These are phyloP conservation scores for Pangasius krempfi DNA, from an alignment of 2,797 vertebrate genomes.

Conservation along the genomic window DNA sequence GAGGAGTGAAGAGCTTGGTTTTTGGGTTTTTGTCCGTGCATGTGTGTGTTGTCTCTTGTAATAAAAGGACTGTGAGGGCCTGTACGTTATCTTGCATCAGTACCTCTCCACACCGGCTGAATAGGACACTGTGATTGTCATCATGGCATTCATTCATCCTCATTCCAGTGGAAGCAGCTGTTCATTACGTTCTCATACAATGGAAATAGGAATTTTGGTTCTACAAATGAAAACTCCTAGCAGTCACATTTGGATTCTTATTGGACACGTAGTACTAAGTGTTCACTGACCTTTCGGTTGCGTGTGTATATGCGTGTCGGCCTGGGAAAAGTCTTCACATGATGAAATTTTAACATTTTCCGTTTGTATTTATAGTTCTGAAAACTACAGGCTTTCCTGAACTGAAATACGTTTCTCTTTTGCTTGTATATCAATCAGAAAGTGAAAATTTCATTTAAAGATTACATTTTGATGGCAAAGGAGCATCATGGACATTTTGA, in stretches of 20 bases:
- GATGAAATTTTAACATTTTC: background rate
- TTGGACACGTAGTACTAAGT: background rate
- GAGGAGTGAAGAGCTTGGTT: constrained; percentile 49
- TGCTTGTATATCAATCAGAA: background rate
- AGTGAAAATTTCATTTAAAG: background rate
- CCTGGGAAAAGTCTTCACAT: background rate
- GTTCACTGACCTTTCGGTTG: background rate
- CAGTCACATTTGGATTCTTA: background rate
- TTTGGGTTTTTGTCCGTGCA: constrained; percentile 49
- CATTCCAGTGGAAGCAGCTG: constrained; percentile 37
- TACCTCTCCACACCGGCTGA: constrained; percentile 28
- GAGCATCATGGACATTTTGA: background rate
- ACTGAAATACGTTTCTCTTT: background rate
- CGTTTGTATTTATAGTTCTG: too few species aligned
- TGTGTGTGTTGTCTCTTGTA: constrained; percentile 44
- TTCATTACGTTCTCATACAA: constrained; percentile 7
- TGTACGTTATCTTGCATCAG: constrained; percentile 33
- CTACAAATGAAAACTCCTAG: background rate
- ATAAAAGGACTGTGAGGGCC: constrained; percentile 41
- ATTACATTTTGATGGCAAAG: background rate
- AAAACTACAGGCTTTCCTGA: too few species aligned
- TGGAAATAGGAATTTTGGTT: background rate
- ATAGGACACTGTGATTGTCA: constrained; percentile 34
- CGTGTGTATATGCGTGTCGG: background rate
- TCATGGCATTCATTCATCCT: constrained; percentile 42